Conservation (phyloP, 2,797 vertebrate genomes). For the Lemur catta region DNA sequence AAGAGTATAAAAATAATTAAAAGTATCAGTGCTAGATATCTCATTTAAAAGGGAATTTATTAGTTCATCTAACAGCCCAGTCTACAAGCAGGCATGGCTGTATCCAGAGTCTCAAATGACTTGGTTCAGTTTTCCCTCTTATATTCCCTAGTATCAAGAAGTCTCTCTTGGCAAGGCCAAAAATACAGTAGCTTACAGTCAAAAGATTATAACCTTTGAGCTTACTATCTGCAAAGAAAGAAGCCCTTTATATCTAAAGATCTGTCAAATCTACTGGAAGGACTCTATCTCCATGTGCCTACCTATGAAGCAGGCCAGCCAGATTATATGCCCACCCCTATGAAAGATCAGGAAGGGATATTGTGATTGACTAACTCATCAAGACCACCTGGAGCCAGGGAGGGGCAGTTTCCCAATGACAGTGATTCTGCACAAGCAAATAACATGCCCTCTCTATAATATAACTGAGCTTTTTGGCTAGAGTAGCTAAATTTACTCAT, state of each 20-base stretch:
- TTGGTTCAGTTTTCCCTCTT: neutral
- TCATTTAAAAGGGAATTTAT: neutral
- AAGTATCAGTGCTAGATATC: neutral
- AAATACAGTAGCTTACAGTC: neutral
- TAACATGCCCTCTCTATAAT: neutral
- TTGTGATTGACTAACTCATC: neutral
- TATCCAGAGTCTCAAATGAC: neutral
- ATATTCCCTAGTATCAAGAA: neutral
- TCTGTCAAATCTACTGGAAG: neutral
- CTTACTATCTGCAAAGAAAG: neutral
- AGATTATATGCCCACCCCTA: neutral
- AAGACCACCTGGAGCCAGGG: neutral
- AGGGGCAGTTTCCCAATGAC: neutral
- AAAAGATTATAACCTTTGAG: neutral
- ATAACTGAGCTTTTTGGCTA: neutral
- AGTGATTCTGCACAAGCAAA: too few relatives aligned
- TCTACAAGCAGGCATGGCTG: neutral
- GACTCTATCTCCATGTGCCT: neutral
- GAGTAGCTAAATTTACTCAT: neutral
- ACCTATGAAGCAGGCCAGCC: neutral
- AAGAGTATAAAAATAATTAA: neutral
- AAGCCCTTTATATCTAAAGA: neutral
- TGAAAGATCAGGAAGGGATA: neutral
- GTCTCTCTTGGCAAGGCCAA: neutral
- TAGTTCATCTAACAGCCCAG: neutral